A percentile compares a stretch with the other conserved stretches of the same genome.
These are phyloP conservation scores for Sander lucioperca DNA, from an alignment of 2,113 vertebrate genomes.

Conservation along the genomic window DNA sequence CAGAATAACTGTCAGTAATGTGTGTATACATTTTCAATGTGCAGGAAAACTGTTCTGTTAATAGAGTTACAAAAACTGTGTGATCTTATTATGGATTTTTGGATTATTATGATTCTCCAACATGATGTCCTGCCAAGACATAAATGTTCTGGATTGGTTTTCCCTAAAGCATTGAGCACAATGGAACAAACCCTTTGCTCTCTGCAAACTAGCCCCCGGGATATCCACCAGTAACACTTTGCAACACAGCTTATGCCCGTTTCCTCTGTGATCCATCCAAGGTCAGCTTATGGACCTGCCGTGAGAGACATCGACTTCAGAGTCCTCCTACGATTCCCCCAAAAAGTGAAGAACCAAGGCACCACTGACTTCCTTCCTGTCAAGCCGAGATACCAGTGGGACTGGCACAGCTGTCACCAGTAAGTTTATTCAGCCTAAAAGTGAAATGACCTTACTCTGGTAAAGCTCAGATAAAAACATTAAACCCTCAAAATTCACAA, in stretches of 20 bases:
- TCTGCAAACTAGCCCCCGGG: constrained; percentile 29
- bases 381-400: constrained; percentile 88
- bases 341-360: constrained; percentile 89
- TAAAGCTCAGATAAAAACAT: constrained; percentile 7
- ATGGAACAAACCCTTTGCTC: constrained; percentile 71
- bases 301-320: constrained; percentile 85
- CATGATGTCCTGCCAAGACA: constrained; percentile 69
- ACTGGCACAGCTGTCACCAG: constrained; percentile 92
- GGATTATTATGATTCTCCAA: constrained; percentile 55
- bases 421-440: constrained; percentile 72
- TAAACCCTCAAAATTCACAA: constrained; percentile 7
- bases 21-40: constrained; percentile 7
- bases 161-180: constrained; percentile 68
- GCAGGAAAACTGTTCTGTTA: constrained; percentile 15
- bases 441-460: neutral
- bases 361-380: constrained; percentile 87
- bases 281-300: constrained; percentile 84
- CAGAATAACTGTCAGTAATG: neutral
- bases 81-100: constrained; percentile 47
- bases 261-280: constrained; percentile 62
- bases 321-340: constrained; percentile 88
- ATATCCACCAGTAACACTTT: constrained; percentile 53
- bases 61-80: constrained; percentile 40
- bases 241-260: constrained; percentile 45
- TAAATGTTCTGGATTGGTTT: constrained; percentile 74